Evolutionary conservation across 2,113 vertebrate genomes (phyloP).

Genomic region (Calypte anna): DNA sequence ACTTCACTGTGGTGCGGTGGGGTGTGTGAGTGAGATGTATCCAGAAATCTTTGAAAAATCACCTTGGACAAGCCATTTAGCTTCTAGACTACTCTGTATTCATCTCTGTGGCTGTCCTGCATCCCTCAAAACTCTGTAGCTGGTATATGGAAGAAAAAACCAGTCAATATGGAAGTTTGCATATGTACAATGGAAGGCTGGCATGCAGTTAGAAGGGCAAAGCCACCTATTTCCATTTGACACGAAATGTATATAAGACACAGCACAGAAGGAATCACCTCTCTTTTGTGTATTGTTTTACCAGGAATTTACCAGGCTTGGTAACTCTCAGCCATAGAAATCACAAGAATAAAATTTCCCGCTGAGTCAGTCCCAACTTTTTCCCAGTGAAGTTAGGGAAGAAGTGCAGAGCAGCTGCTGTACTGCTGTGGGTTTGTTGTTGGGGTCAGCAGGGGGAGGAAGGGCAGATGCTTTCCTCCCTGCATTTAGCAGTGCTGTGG

Average conservation of each 20-base stretch:
- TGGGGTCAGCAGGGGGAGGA: not conserved
- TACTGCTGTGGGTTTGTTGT: not conserved
- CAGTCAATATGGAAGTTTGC: not conserved
- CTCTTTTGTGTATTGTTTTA: not conserved
- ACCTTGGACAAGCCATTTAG: not conserved
- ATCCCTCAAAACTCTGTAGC: not conserved
- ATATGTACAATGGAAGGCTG: not conserved
- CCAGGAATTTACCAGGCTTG: not conserved
- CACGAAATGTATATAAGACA: not conserved
- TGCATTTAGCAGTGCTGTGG: not conserved
- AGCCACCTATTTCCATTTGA: not conserved
- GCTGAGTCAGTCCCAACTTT: not conserved
- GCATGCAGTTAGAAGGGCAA: not conserved
- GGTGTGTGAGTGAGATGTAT: not conserved
- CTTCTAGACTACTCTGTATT: not conserved
- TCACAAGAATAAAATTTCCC: not conserved
- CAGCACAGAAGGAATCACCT: not conserved
- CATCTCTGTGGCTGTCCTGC: not conserved
- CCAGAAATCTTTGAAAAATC: not conserved
- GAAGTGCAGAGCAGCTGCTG: not conserved
- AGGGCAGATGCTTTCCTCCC: not conserved
- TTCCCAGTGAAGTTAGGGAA: not conserved
- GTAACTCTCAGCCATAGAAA: not conserved
- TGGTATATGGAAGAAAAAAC: not conserved
- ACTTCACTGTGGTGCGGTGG: not conserved